Percentiles rank a stretch among this genome's conserved stretches.
Conservation (phyloP, 2,888 invertebrate genomes). For the Perizoma affinitatum region DNA sequence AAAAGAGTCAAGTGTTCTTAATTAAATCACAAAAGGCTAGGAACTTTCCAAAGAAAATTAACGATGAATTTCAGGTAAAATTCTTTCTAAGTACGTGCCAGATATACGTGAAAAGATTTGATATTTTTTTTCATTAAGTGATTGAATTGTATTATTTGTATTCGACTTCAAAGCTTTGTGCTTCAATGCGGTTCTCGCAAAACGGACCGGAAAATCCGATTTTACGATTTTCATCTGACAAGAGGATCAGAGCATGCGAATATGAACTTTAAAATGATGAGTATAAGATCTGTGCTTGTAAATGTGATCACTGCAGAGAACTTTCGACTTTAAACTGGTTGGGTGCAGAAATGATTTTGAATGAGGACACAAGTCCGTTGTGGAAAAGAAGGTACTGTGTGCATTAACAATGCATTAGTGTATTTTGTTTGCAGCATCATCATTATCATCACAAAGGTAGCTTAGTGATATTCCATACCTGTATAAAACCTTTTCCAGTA, state of each 20-base stretch:
- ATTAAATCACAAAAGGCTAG: neutral
- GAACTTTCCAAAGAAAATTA: slow-evolving; percentile 1
- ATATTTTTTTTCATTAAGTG: slow-evolving; percentile 4
- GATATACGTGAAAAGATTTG: slow-evolving; percentile 18
- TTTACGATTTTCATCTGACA: slow-evolving; percentile 49
- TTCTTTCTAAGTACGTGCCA: slow-evolving; percentile 11
- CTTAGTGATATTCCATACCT: no score
- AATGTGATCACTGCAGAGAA: neutral
- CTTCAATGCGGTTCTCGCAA: slow-evolving; percentile 36
- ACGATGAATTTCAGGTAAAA: slow-evolving; percentile 1
- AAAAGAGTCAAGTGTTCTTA: no score
- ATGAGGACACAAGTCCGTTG: no score
- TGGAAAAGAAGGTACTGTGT: no score
- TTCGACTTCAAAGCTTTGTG: slow-evolving; percentile 6
- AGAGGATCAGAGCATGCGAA: slow-evolving; percentile 21
- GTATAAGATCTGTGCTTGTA: slow-evolving; percentile 6
- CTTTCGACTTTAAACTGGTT: neutral
- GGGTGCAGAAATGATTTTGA: neutral
- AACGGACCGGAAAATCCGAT: slow-evolving; percentile 54
- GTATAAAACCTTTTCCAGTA: no score
- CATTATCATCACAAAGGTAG: no score
- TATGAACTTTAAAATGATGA: slow-evolving; percentile 12
- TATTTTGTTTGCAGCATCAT: no score
- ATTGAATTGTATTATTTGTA: slow-evolving; percentile 11
- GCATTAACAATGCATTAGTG: no score